Conservation (phyloP, 2,888 invertebrate genomes). For the Apotomis betuletana region DNA sequence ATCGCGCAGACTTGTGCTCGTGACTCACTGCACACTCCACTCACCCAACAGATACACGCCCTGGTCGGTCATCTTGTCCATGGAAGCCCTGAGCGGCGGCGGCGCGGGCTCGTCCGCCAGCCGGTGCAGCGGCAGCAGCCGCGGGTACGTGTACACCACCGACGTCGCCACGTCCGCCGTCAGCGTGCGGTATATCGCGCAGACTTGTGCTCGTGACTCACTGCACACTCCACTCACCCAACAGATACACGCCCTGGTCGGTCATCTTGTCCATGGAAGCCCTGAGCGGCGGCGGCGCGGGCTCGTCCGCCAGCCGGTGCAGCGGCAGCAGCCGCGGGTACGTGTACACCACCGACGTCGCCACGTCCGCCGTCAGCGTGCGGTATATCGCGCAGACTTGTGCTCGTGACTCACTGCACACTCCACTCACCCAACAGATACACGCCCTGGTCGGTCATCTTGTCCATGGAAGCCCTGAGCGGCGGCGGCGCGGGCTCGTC, state of each 20-base stretch:
- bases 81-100: slow-evolving; percentile 90
- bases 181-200: slow-evolving; percentile 92
- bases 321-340: slow-evolving; percentile 96
- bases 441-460: slow-evolving; percentile 93
- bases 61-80: slow-evolving; percentile 93
- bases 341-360: slow-evolving; percentile 92
- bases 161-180: slow-evolving; percentile 93
- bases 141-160: slow-evolving; percentile 95
- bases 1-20: too few relatives aligned
- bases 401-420: too few relatives aligned
- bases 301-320: slow-evolving; percentile 84
- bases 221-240: slow-evolving; percentile 83
- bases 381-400: too few relatives aligned
- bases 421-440: slow-evolving; percentile 89
- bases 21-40: slow-evolving; percentile 40
- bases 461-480: slow-evolving; percentile 93
- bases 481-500: slow-evolving; percentile 82
- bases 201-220: too few relatives aligned
- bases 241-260: slow-evolving; percentile 93
- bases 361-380: slow-evolving; percentile 93
- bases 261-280: slow-evolving; percentile 94
- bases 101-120: slow-evolving; percentile 81
- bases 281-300: slow-evolving; percentile 87
- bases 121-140: slow-evolving; percentile 92
- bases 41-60: slow-evolving; percentile 95